Conservation (phyloP, 1,140 invertebrate genomes). For the Drosophila bifasciata region DNA sequence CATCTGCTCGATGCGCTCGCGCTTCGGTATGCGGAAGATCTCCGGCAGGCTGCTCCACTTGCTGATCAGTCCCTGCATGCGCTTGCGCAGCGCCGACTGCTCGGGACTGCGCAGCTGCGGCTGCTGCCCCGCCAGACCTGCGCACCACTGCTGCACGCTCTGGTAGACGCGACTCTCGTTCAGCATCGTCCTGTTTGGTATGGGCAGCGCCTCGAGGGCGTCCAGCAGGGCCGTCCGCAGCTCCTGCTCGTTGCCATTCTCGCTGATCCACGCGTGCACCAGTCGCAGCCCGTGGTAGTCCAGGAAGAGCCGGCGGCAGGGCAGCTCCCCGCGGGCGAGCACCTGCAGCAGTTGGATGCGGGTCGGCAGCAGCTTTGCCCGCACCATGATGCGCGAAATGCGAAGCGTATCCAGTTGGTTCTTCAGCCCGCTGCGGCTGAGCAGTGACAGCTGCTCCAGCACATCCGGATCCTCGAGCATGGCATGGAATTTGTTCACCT, state of each 20-base stretch:
- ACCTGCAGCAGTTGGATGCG: conserved; percentile 89
- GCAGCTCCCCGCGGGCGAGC: conserved; percentile 89
- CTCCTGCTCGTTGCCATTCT: conserved; percentile 85
- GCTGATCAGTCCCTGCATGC: conserved; percentile 29
- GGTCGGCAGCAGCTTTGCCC: conserved; percentile 91
- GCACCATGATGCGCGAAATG: conserved; percentile 95
- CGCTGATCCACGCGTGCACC: conserved; percentile 95
- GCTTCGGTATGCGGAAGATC: conserved; percentile 97
- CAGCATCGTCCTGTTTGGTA: conserved; percentile 96
- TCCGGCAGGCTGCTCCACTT: conserved; percentile 84
- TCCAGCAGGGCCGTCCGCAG: conserved; percentile 91
- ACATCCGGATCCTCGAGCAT: conserved; percentile 86
- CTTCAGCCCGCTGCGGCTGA: conserved; percentile 90
- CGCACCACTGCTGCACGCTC: conserved; percentile 92
- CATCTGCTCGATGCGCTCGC: conserved; percentile 95
- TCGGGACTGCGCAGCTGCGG: background rate
- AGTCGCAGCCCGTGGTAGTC: conserved; percentile 97
- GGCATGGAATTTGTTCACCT: conserved; percentile 46
- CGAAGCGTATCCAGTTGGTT: conserved; percentile 95
- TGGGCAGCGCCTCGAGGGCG: conserved; percentile 92
- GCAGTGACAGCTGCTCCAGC: conserved; percentile 91
- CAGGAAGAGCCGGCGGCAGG: conserved; percentile 94
- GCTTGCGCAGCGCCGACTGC: conserved; percentile 7
- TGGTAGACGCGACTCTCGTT: conserved; percentile 95
- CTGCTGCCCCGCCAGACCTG: conserved; percentile 76